phyloP scores from a whole-genome alignment of 2,888 invertebrate genomes.

The Epistrophe grossulariae region DNA sequence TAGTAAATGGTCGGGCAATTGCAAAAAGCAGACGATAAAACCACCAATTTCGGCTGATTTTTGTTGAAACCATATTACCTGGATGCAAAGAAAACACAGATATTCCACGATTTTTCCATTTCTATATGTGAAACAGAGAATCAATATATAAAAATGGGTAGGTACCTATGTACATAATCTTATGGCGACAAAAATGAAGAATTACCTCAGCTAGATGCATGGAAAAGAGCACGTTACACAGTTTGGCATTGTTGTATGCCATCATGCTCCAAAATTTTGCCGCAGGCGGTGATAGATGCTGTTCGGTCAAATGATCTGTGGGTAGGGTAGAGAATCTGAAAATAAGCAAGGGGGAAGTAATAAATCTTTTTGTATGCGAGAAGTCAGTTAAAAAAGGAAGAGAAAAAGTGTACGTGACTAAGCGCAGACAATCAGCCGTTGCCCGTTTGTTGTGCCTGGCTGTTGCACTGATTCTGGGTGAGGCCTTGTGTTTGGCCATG shows the following conservation, averaged over 20 bases:
- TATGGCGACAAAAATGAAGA: slow-evolving; percentile 23
- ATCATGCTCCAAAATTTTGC: slow-evolving; percentile 91
- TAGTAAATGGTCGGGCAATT: slow-evolving; percentile 96
- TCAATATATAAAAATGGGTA: background rate
- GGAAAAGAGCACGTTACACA: slow-evolving; percentile 94
- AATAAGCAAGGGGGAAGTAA: slow-evolving; percentile 77
- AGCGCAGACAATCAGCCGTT: slow-evolving; percentile 62
- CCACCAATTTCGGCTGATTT: slow-evolving; percentile 93
- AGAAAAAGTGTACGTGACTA: slow-evolving; percentile 68
- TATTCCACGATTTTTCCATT: slow-evolving; percentile 89
- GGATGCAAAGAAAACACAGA: slow-evolving; percentile 93
- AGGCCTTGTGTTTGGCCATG: slow-evolving; percentile 48
- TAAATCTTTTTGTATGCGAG: background rate
- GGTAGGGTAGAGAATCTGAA: slow-evolving; percentile 85
- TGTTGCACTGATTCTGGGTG: slow-evolving; percentile 23
- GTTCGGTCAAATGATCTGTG: slow-evolving; percentile 84
- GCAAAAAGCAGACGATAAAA: slow-evolving; percentile 90
- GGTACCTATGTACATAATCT: background rate
- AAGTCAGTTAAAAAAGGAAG: slow-evolving; percentile 54
- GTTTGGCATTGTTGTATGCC: slow-evolving; percentile 95
- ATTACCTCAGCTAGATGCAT: slow-evolving; percentile 89
- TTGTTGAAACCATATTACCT: slow-evolving; percentile 94
- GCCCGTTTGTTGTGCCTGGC: background rate
- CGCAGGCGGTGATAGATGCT: slow-evolving; percentile 88
- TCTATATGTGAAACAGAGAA: slow-evolving; percentile 77